Evolutionary conservation across 2,113 vertebrate species (phyloP).

Genomic region (Rostratula benghalensis): DNA sequence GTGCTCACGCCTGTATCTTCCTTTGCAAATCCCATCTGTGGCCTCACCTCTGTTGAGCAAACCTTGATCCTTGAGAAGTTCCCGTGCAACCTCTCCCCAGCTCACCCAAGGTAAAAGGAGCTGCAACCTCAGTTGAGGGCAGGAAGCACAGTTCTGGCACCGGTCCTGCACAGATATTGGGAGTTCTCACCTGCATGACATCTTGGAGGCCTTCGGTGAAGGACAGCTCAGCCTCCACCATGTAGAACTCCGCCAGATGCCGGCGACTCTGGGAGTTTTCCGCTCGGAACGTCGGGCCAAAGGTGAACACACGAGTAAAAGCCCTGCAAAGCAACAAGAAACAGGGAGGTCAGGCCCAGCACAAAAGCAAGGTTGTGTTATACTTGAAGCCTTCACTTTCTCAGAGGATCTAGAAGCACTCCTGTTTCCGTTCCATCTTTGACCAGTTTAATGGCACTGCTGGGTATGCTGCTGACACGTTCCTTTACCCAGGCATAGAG

Average conservation of each 20-base stretch:
- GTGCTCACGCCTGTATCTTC: not conserved
- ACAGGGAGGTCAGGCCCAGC: not conserved
- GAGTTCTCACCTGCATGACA: conserved; percentile 82
- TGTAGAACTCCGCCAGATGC: conserved; percentile 96
- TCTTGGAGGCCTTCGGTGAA: conserved; percentile 89
- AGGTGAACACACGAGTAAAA: conserved; percentile 90
- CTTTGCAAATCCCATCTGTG: not conserved
- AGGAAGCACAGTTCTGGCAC: not conserved
- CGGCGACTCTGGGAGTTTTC: conserved; percentile 94
- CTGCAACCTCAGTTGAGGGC: not conserved
- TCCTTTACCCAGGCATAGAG: not conserved
- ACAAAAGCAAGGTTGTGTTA: not conserved
- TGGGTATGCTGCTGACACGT: fast-evolving
- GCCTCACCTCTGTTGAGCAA: not conserved
- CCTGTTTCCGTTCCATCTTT: not conserved
- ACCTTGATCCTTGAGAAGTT: not conserved
- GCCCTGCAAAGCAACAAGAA: conserved; percentile 77
- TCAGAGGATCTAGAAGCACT: not conserved
- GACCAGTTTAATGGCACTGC: not conserved
- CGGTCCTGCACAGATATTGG: not conserved
- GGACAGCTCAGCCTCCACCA: conserved; percentile 95
- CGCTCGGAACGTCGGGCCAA: conserved; percentile 92
- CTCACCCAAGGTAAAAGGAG: not conserved
- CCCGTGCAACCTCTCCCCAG: not conserved
- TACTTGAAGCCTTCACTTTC: not conserved